Base-by-base conservation (phyloP, 2,113 vertebrate species). In the Mus pahari region DNA sequence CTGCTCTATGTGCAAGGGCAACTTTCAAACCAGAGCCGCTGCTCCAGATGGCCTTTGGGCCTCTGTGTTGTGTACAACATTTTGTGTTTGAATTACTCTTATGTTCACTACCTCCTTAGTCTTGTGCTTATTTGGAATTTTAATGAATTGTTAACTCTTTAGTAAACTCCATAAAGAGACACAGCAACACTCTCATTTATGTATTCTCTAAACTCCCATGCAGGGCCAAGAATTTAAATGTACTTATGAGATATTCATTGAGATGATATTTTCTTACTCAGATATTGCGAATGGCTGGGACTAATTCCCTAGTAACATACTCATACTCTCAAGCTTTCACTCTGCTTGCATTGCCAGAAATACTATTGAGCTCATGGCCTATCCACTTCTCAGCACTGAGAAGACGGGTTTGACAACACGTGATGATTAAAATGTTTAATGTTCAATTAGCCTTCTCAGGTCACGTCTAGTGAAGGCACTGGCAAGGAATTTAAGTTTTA, bases 351-450 rank as follows among this genome's bases (percentile, higher is more conserved):
- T 84, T 95, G 77, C 92, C 90, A 93, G 68, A 42, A 94, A 97
- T 71, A 97, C 91, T 96, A 75, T 96, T 97, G 96, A 86, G 82
- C 95, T 97, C 74, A 50, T 77, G 78, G 82, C 24, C 66, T 84
- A 91, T 92, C 62, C 58, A 90, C 75, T 82, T 91, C 78, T 92
- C 94, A 86, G 36, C 77, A 94, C 95, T 74, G 82, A 97, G 86
- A 90, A 97, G 90, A 96, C 73, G 92, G 68, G 42, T 96, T 95
- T 96, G 96, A 97, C 78, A 94, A 62, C 74, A 60, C 95, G 60
- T 42, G 86, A 87, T 96, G 96, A 96, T 97, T 97, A 97, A 97
- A 95, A 96, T 95, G 86, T 77, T 97, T 94, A 96, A 94, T 97
- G 95, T 95, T 97, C 97, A 97, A 92, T 97, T 96, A 97, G 97